Evolutionary conservation across 1,140 invertebrate species (phyloP).

Genomic region (Euwallacea similis): DNA sequence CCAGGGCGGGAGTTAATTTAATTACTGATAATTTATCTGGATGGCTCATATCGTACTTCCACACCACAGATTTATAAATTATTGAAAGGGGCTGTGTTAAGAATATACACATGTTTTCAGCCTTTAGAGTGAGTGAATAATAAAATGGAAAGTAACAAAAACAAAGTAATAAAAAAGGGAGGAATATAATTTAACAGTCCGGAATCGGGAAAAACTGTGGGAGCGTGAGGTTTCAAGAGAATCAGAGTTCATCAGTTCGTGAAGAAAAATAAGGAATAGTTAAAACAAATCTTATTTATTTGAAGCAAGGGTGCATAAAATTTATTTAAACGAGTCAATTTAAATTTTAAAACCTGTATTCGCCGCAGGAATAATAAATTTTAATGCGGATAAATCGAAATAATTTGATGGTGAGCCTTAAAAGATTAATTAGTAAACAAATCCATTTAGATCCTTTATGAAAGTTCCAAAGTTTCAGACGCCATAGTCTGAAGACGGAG

Average conservation of each 20-base stretch:
- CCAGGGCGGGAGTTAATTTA: no score
- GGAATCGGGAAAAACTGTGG: no score
- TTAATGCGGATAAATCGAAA: slow-evolving; percentile 33
- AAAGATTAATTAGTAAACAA: slow-evolving; percentile 36
- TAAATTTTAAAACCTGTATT: slow-evolving; percentile 27
- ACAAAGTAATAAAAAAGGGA: no score
- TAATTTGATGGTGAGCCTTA: slow-evolving; percentile 28
- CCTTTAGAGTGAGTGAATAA: no score
- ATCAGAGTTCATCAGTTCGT: neutral
- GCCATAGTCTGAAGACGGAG: slow-evolving; percentile 12
- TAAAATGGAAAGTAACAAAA: no score
- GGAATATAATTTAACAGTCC: no score
- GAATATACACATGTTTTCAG: no score
- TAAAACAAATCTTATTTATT: slow-evolving; percentile 16
- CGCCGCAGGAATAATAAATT: slow-evolving; percentile 28
- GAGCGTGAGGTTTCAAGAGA: no score
- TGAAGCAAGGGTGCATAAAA: slow-evolving; percentile 23
- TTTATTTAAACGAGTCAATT: slow-evolving; percentile 32
- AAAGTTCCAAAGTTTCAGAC: slow-evolving; percentile 24
- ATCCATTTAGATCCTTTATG: slow-evolving; percentile 28
- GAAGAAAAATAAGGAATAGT: slow-evolving; percentile 1
- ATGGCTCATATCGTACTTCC: no score
- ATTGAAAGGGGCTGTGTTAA: no score
- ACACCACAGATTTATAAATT: no score
- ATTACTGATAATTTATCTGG: no score